These are phyloP conservation scores for Nautilus pompilius DNA, from an alignment of 1,140 invertebrate genomes.

Conservation along the genomic window DNA sequence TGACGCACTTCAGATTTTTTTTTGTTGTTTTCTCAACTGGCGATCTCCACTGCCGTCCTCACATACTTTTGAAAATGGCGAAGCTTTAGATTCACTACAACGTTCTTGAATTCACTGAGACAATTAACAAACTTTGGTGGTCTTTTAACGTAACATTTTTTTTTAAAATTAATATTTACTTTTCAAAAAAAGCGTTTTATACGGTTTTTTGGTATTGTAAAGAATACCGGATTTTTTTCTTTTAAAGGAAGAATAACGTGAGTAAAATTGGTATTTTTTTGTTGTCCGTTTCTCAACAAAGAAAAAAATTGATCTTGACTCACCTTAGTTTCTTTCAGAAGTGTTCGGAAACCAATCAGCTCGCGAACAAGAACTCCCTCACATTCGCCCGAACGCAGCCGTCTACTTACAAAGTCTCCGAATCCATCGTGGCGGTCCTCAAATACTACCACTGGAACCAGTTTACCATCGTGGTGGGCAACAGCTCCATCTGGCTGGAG, in stretches of 20 bases:
- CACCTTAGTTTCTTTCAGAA: neutral
- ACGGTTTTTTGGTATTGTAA: neutral
- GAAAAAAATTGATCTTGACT: neutral
- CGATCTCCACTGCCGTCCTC: no score
- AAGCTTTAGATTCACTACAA: no score
- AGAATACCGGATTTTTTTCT: neutral
- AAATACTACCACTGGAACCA: conserved; percentile 88
- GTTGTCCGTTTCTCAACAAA: neutral
- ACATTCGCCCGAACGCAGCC: conserved; percentile 93
- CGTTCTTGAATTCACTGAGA: no score
- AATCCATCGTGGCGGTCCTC: conserved; percentile 85
- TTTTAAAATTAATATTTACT: neutral
- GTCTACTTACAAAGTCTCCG: conserved; percentile 88
- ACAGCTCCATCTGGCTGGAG: conserved; percentile 65
- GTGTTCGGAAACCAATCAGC: neutral
- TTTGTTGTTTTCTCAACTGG: no score
- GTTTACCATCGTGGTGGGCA: conserved; percentile 87
- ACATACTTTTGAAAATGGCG: no score
- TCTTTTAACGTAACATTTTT: neutral
- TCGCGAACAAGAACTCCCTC: conserved; percentile 45
- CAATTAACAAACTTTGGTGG: no score
- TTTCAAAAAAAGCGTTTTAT: neutral
- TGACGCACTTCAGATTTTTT: no score
- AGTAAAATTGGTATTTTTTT: no score
- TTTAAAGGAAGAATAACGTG: neutral